Evolutionary conservation across 1,140 invertebrate species (phyloP).

Genomic region (Pissodes strobi): DNA sequence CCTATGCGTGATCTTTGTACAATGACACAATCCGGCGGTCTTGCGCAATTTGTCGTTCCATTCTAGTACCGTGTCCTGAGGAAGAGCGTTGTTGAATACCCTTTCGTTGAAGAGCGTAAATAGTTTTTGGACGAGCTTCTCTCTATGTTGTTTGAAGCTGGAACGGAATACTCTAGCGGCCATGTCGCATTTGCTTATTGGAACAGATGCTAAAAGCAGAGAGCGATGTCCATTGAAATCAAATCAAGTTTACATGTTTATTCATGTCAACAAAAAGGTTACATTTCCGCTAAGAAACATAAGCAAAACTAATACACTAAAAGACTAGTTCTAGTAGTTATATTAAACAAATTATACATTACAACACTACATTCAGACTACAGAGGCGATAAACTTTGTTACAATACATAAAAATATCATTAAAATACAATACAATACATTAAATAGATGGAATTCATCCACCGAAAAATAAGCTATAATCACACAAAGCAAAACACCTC

Average conservation of each 20-base stretch:
- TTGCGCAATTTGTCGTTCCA: constrained; percentile 80
- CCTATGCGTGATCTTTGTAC: constrained; percentile 44
- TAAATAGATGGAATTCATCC: too few relatives aligned
- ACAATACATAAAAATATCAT: too few relatives aligned
- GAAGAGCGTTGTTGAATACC: constrained; percentile 73
- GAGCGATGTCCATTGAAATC: neutral
- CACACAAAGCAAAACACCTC: too few relatives aligned
- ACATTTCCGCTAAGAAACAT: neutral
- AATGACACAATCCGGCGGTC: constrained; percentile 69
- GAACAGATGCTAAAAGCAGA: constrained; percentile 40
- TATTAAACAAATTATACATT: neutral
- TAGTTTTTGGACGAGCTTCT: constrained; percentile 68
- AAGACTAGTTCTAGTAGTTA: neutral
- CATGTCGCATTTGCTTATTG: constrained; percentile 59
- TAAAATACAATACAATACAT: too few relatives aligned
- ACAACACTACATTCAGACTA: neutral
- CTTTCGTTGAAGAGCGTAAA: constrained; percentile 75
- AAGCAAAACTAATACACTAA: neutral
- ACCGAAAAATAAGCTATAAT: too few relatives aligned
- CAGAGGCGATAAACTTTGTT: too few relatives aligned
- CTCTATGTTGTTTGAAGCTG: constrained; percentile 69
- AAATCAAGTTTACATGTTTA: neutral
- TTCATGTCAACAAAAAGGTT: neutral
- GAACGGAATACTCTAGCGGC: constrained; percentile 70
- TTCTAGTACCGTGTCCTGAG: constrained; percentile 67